Evolutionary conservation across 2,888 invertebrate genomes (phyloP).

Genomic region (Andricus quercusramuli): DNA sequence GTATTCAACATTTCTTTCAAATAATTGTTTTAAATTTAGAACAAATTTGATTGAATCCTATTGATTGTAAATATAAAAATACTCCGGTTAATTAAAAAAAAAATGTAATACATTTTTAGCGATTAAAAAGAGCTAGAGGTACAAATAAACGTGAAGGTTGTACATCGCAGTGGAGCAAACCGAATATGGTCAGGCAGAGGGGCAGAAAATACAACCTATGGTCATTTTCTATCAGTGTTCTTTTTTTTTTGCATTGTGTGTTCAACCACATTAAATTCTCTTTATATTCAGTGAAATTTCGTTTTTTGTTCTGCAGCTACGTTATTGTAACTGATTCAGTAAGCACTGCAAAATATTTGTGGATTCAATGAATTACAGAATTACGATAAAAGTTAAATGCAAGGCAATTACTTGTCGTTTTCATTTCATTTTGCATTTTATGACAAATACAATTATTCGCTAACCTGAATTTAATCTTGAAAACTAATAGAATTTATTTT

Average conservation of each 20-base stretch:
- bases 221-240: slow-evolving; percentile 10
- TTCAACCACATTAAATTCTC: slow-evolving; percentile 29
- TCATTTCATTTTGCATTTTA: background rate
- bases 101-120: background rate
- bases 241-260: slow-evolving; percentile 19
- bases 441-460: background rate
- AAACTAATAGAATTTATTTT: background rate
- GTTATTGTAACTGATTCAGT: slow-evolving; percentile 21
- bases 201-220: slow-evolving; percentile 1
- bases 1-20: no score
- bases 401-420: background rate
- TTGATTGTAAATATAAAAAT: background rate
- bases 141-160: background rate
- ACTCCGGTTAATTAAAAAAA: background rate
- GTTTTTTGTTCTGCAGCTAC: background rate
- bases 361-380: background rate
- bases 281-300: slow-evolving; percentile 28
- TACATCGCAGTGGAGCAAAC: slow-evolving; percentile 24
- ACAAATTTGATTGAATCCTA: no score
- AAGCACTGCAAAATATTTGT: slow-evolving; percentile 21
- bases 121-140: background rate
- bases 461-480: background rate
- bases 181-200: background rate
- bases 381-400: background rate
- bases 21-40: no score